Base-by-base conservation (phyloP, 2,797 vertebrate species). In the Falco naumanni region DNA sequence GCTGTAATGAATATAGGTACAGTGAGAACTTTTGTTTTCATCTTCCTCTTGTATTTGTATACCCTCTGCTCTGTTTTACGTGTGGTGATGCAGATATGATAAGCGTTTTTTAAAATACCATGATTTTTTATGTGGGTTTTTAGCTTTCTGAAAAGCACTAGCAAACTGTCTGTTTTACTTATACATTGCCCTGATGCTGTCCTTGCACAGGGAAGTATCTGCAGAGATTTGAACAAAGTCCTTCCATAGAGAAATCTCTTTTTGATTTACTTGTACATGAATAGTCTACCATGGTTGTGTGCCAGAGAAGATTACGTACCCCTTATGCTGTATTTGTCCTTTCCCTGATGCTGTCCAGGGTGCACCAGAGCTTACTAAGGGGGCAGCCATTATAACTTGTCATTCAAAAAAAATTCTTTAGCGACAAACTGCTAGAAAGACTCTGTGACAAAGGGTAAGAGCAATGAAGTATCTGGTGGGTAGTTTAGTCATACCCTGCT, bases 1-100 rank as follows among this genome's bases (percentile, higher is more conserved):
- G 26, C 48, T 86, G 22, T 76, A 61, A 87, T 83, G n/a, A 71
- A 91, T 93, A 90, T 11, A 96, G 95, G 96, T 97, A 95, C 48
- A 22, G 51, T 76, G 37, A 91, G 34, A 72, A 64, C 37, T 16
- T 25, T 57, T 64, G 15, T 84, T 76, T 92, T 71, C 17, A 15
- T 72, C 25, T 65, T 56, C 47, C 3, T 74, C 13, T 69, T 65
- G 50, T 63, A 20, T 84, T 64, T 89, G 16, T 59, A 13, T 87
- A 51, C 12, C 10, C 28, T 63, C 24, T 47, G 20, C 56, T 84
- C 39, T 87, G 34, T 66, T 91, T 74, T 78, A 25, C 50, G n/a
- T 41, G 21, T 37, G 22, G 11, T 78, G 43, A 59, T 83, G 41
- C n/a, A 39, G 54, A 33, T 69, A 37, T 1, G 3, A 57, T 47